Evolutionary conservation across 1,140 invertebrate species (phyloP).

Genomic region (Parasteatoda tepidariorum): DNA sequence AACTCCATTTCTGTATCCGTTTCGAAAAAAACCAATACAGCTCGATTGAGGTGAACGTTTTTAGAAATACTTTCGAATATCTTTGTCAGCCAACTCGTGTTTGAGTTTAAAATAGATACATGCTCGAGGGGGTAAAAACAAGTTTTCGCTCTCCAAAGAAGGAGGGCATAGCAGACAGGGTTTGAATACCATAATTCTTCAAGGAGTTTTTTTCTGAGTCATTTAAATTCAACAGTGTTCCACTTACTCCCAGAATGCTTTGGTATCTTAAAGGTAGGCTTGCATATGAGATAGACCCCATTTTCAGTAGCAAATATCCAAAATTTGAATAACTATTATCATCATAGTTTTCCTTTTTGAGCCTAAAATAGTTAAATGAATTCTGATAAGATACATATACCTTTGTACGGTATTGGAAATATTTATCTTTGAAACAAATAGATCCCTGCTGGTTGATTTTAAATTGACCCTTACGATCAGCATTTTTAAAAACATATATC

Average conservation of each 20-base stretch:
- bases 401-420: not conserved
- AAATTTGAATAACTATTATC: not conserved
- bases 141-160: not conserved
- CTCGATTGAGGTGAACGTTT: not conserved
- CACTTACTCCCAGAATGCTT: not conserved
- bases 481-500: not conserved
- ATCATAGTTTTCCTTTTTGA: not conserved
- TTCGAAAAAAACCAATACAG: not conserved
- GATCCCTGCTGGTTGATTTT: not conserved
- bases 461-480: not conserved
- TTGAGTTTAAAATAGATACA: not conserved
- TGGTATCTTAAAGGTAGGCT: not conserved
- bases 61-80: not conserved
- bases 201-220: not conserved
- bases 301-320: not conserved
- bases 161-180: not conserved
- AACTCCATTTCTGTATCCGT: not conserved
- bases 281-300: not conserved
- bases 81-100: not conserved
- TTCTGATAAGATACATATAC: not conserved
- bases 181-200: not conserved
- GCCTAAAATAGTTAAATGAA: not conserved
- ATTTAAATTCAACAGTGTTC: not conserved
- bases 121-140: not conserved
- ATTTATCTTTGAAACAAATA: not conserved